These are phyloP conservation scores for Hetaerina americana DNA, from an alignment of 1,140 invertebrate genomes.

Conservation along the genomic window DNA sequence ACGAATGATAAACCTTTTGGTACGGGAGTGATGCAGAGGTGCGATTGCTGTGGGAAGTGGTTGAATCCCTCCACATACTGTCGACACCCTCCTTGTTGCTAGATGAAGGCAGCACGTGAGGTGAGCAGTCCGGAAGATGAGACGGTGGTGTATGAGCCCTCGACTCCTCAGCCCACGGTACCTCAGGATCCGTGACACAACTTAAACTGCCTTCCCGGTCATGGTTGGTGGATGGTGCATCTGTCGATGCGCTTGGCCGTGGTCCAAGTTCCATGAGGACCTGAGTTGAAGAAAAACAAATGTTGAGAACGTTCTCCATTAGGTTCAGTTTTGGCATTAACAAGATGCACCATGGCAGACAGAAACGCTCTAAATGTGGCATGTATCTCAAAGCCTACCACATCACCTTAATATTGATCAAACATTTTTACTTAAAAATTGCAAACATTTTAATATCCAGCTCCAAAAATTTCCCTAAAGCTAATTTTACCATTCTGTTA, in stretches of 20 bases:
- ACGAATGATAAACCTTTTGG: constrained; percentile 24
- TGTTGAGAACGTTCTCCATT: too few relatives aligned
- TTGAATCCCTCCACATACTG: not conserved
- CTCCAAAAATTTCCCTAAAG: too few relatives aligned
- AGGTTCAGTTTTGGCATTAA: too few relatives aligned
- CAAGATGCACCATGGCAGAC: too few relatives aligned
- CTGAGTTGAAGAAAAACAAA: too few relatives aligned
- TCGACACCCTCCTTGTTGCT: not conserved
- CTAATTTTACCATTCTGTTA: too few relatives aligned
- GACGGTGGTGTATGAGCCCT: not conserved
- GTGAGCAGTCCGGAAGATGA: not conserved
- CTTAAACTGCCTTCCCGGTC: constrained; percentile 41
- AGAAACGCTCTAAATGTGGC: too few relatives aligned
- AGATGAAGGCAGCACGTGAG: not conserved
- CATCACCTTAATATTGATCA: too few relatives aligned
- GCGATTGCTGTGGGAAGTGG: not conserved
- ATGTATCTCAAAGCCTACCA: too few relatives aligned
- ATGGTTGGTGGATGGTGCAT: constrained; percentile 46
- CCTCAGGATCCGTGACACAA: constrained; percentile 8
- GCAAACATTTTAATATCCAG: too few relatives aligned
- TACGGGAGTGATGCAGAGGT: not conserved
- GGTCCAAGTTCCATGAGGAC: not conserved
- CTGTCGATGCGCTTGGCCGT: constrained; percentile 15
- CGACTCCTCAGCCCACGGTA: not conserved
- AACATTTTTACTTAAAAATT: too few relatives aligned